Base-by-base conservation (phyloP, 2,888 invertebrate species). In the Teleogryllus oceanicus region DNA sequence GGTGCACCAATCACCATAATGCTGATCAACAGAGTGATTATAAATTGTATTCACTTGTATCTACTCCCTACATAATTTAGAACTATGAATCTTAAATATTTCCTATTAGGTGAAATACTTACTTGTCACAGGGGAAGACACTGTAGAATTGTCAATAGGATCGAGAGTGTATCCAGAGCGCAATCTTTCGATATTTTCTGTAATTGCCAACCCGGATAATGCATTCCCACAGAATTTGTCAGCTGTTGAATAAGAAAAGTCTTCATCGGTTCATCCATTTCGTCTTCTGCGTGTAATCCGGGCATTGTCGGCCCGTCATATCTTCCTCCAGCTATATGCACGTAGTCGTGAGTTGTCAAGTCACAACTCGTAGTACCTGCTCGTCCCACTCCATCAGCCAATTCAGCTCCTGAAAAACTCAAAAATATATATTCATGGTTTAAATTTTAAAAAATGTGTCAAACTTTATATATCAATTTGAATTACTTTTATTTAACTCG, bases 291-390 rank as follows among this genome's bases (percentile, higher is more conserved):
- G 13, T 62, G 62, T 62, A n/a, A 62, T n/a, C 13, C 13, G n/a
- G n/a, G 13, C 16, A 18, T n/a, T 62, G 62, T n/a, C 50, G 79
- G 62, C 8, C 76, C 80, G 18, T 78, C 81, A 16, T 78, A 50
- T 49, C 77, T 37, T 13, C 88, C 85, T 88, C 81, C 18, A 86
- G 85, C 84, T 88, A 89, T 50, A 85, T 87, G 0, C 87, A 87
- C 75, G 88, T 83, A 78, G 88, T 88, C 0, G 87, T 81, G 78
- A 88, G 81, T 62, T 50, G 16, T 77, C 37, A 80, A 50, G 74
- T 81, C 81, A 74, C 81, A 81, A 21, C 80, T 75, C 18, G 78
- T 76, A 13, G 80, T 77, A 2, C 81, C 81, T 12, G 81, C 78
- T 21, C 81, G 75, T 11, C 81, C 81, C 20, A 81, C 77, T 4